Conservation (phyloP, 2,888 invertebrate species). For the Parascotia fuliginaria region DNA sequence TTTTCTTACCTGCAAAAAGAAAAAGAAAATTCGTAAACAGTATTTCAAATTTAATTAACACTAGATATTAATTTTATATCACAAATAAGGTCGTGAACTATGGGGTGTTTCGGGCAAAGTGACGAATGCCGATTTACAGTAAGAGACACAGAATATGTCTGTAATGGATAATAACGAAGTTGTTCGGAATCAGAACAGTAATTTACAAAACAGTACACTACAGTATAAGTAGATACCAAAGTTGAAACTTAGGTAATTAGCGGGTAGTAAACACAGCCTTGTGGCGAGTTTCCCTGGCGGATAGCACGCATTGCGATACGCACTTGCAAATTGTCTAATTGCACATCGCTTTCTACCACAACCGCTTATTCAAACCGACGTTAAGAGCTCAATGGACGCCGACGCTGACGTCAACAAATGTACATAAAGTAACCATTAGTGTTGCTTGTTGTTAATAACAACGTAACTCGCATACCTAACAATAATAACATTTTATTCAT, state of each 20-base stretch:
- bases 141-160: no score
- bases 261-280: constrained; percentile 4
- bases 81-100: not conserved
- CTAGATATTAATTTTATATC: no score
- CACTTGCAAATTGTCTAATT: constrained; percentile 9
- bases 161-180: no score
- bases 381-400: not conserved
- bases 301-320: not conserved
- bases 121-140: no score
- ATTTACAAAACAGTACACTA: not conserved
- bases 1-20: not conserved
- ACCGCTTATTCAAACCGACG: constrained; percentile 7
- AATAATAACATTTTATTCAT: no score
- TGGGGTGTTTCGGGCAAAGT: no score
- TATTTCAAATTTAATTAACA: not conserved
- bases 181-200: not conserved
- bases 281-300: not conserved
- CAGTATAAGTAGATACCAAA: not conserved
- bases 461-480: no score
- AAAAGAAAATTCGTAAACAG: not conserved
- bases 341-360: constrained; percentile 6
- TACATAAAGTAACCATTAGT: not conserved
- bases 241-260: not conserved
- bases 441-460: no score
- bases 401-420: not conserved